Base-by-base conservation (phyloP, 2,797 vertebrate species). In the Sebastes variabilis region DNA sequence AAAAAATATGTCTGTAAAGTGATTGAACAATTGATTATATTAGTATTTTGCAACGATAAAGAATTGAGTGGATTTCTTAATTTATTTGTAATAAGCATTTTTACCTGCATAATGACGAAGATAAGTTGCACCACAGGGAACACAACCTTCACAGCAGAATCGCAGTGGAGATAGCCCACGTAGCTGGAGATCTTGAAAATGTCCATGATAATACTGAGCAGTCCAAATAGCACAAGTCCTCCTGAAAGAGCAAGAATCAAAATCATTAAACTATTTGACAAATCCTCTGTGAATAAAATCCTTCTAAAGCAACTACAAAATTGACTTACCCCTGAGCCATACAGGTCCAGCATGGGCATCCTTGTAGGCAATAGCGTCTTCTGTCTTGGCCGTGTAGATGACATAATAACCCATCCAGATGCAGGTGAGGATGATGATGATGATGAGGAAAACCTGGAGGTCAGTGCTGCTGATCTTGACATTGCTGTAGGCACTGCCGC, bases 101-200 rank as follows among this genome's bases (percentile, higher is more conserved):
- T 82, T 90, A 98, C 99, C 98, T 99, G 99, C 61, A 97, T 73
- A 0, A 96, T 25, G 84, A 97, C 93, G 32, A 99, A 99, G 72
- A 97, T 69, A 24, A 96, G 93, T 84, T 99, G 97, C 69, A 97
- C 91, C 27, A 96, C 93, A 3, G 98, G 98, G 62, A 97, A 97
- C 69, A 94, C 95, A 13, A 99, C 97, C 89, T 98, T 98, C 78
- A 98, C 96, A 8, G 92, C 95, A 1, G 97, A 97, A 6, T 98
- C 96, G 62, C 98, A 99, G 86, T 97, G 97, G 20, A 96, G 93
- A 90, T 96, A 97, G 69, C 98, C 98, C 3, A 96, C 96, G 13
- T 97, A 98, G 94, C 95, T 97, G 30, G 95, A 96, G 5, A 97
- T 97, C 93, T 99, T 99, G 92, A 99, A 99, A 89, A 98, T 92